phyloP scores from a whole-genome alignment of 1,140 invertebrate genomes.

The Drosophila auraria region DNA sequence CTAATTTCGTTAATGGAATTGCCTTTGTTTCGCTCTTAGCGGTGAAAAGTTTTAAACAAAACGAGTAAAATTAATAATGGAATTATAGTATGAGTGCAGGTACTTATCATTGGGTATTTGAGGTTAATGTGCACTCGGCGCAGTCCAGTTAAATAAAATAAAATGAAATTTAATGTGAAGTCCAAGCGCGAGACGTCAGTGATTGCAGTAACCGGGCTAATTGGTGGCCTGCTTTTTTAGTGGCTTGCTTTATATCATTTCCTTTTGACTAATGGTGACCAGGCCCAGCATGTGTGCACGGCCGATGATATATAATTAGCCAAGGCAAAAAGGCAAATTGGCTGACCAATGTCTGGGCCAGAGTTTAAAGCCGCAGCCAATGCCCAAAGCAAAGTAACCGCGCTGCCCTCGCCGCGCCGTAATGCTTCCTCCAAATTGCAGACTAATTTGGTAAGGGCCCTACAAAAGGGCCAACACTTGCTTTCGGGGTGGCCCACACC shows the following conservation, averaged over 20 bases:
- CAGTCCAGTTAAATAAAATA: conserved; percentile 35
- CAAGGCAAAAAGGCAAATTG: conserved; percentile 57
- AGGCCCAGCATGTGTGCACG: conserved; percentile 42
- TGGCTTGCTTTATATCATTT: conserved; percentile 40
- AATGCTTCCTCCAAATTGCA: conserved; percentile 62
- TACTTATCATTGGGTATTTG: conserved; percentile 50
- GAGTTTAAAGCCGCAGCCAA: conserved; percentile 39
- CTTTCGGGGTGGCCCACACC: conserved; percentile 47
- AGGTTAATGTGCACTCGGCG: conserved; percentile 63
- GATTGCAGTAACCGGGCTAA: conserved; percentile 56
- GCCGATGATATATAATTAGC: conserved; percentile 76
- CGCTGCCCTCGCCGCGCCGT: conserved; percentile 22
- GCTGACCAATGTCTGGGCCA: conserved; percentile 43
- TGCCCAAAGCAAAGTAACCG: conserved; percentile 35
- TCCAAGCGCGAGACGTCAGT: conserved; percentile 8
- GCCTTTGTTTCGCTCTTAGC: conserved; percentile 51
- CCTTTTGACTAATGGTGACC: conserved; percentile 34
- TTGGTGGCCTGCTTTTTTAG: conserved; percentile 56
- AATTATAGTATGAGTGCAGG: conserved; percentile 44
- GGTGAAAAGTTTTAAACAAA: conserved; percentile 73
- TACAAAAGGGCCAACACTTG: conserved; percentile 47
- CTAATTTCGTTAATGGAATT: conserved; percentile 77
- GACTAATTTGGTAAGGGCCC: conserved; percentile 70
- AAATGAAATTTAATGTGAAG: conserved; percentile 40
- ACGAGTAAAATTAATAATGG: conserved; percentile 60